A percentile compares a stretch with the other conserved stretches of the same genome.
These are phyloP conservation scores for Jordanella pulchra DNA, from an alignment of 2,797 vertebrate genomes.

Conservation along the genomic window DNA sequence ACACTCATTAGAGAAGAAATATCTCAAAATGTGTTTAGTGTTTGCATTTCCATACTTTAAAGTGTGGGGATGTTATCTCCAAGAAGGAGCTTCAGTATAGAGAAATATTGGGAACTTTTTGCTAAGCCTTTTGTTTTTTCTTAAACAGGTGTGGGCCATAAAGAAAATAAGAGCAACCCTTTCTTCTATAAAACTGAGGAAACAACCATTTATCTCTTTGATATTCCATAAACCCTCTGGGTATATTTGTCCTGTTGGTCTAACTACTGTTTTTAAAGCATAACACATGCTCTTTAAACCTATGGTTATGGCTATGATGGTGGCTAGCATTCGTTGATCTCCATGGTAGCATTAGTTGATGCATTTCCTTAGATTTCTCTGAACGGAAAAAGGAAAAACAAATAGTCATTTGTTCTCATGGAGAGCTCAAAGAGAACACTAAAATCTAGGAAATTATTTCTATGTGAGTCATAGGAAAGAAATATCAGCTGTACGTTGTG, in stretches of 20 bases:
- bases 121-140: conserved; percentile 1
- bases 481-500: not conserved
- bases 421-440: not conserved
- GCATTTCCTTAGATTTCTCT: not conserved
- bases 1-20: not conserved
- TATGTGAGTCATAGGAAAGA: too few species aligned
- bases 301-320: conserved; percentile 17
- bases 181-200: conserved; percentile 38
- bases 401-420: conserved; percentile 19
- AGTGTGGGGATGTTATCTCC: not conserved
- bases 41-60: not conserved
- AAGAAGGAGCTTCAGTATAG: not conserved
- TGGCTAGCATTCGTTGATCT: not conserved
- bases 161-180: conserved; percentile 12
- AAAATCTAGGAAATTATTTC: too few species aligned
- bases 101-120: conserved; percentile 20
- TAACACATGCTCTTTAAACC: conserved; percentile 43
- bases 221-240: conserved; percentile 30
- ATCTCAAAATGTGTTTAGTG: not conserved
- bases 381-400: not conserved
- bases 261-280: conserved; percentile 49
- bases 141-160: conserved; percentile 21
- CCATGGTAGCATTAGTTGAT: conserved; percentile 7
- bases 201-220: conserved; percentile 43
- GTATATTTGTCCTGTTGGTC: conserved; percentile 31